phyloP scores from a whole-genome alignment of 2,888 invertebrate genomes.

The Zootermopsis nevadensis region DNA sequence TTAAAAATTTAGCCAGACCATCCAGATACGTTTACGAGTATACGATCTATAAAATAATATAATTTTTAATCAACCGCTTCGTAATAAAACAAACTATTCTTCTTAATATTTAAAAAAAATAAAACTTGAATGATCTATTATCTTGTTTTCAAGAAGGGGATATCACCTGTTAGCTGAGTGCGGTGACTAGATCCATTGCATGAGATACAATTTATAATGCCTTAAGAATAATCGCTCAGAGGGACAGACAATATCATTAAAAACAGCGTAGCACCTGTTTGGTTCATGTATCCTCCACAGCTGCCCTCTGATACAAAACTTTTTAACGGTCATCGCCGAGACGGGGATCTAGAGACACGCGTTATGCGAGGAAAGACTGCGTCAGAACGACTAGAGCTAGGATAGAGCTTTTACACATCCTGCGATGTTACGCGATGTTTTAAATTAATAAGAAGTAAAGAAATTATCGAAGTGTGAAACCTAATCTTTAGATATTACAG shows the following conservation, averaged over 20 bases:
- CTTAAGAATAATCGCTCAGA: background rate
- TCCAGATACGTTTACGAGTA: too few species aligned
- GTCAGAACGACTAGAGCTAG: too few species aligned
- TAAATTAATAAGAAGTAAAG: too few species aligned
- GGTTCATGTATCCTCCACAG: background rate
- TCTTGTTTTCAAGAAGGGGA: background rate
- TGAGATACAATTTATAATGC: background rate
- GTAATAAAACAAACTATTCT: background rate
- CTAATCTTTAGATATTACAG: too few species aligned
- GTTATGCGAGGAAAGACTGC: too few species aligned
- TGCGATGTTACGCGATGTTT: too few species aligned
- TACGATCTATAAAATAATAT: background rate
- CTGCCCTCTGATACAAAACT: background rate
- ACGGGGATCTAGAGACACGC: background rate
- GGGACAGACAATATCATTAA: background rate
- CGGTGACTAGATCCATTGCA: background rate
- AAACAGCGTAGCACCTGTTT: background rate
- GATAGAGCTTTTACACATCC: too few species aligned
- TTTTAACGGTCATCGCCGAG: background rate
- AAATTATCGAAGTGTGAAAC: too few species aligned
- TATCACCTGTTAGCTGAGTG: background rate
- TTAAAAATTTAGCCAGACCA: too few species aligned
- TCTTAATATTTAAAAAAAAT: background rate
- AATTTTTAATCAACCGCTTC: background rate
- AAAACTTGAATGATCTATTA: constrained; percentile 1